phyloP scores from a whole-genome alignment of 2,888 invertebrate genomes.

The Helobdella robusta region DNA sequence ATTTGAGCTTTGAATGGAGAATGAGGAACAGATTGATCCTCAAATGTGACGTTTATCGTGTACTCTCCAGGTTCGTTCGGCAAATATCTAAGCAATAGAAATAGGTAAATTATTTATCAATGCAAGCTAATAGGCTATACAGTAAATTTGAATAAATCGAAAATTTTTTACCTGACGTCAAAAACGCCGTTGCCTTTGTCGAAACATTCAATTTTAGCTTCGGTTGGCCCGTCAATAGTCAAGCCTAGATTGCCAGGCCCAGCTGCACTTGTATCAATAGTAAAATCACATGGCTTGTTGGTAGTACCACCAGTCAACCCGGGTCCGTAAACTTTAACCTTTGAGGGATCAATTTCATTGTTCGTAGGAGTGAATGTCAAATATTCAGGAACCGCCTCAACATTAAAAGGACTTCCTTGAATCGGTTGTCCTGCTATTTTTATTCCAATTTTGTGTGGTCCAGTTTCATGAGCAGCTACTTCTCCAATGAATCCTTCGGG shows the following conservation, averaged over 20 bases:
- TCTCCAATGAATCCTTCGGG: slow-evolving; percentile 57
- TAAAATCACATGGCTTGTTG: slow-evolving; percentile 66
- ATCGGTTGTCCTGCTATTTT: slow-evolving; percentile 44
- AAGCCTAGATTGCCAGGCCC: slow-evolving; percentile 55
- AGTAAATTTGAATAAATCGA: not conserved
- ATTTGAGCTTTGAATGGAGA: slow-evolving; percentile 47
- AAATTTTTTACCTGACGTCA: slow-evolving; percentile 40
- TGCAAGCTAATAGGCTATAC: not conserved
- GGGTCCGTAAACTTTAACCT: slow-evolving; percentile 62
- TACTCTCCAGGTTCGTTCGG: slow-evolving; percentile 48
- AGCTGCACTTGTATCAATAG: slow-evolving; percentile 71
- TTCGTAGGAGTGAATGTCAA: slow-evolving; percentile 5
- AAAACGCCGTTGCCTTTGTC: slow-evolving; percentile 49
- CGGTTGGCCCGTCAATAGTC: slow-evolving; percentile 46
- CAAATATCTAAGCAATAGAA: slow-evolving; percentile 36
- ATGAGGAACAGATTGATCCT: slow-evolving; percentile 45
- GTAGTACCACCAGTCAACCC: slow-evolving; percentile 62
- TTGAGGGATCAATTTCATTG: slow-evolving; percentile 1
- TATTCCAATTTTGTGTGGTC: slow-evolving; percentile 48
- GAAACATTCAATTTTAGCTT: slow-evolving; percentile 47
- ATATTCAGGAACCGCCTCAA: slow-evolving; percentile 35
- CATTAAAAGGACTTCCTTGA: slow-evolving; percentile 45
- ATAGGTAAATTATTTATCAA: not conserved
- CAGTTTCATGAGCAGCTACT: slow-evolving; percentile 46
- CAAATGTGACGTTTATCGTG: slow-evolving; percentile 47